Evolutionary conservation across 2,113 vertebrate genomes (phyloP), one percentile per base, ranked within the genome.

Genomic region (Eptesicus fuscus): DNA sequence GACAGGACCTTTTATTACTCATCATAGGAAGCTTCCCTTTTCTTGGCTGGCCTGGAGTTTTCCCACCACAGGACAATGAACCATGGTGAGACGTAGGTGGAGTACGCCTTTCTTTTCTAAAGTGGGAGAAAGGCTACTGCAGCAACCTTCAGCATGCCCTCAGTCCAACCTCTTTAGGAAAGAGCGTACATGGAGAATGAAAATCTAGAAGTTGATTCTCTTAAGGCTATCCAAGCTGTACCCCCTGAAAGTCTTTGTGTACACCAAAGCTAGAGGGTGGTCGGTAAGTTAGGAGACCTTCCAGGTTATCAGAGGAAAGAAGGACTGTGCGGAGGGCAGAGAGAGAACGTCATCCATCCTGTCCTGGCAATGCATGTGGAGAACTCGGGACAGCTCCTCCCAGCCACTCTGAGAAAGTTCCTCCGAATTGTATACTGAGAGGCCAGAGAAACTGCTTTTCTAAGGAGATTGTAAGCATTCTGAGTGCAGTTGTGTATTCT

Each of bases 331-430:
- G 9, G 32, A 85, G 23, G 28, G 12, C 7, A n/a, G 63, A 7
- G 63, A 37, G 32, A 82, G 22, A 8, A 5, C 25, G 14, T 47
- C 22, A 30, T 4, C 5, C 16, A 9, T 47, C 37, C 4, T 9
- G 35, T 1, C 20, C 47, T 30, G 3, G 17, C 14, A 12, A 35
- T 17, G 1, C 11, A 32, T 17, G 1, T 9, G 7, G 0, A 2
- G 23, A 9, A n/a, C 22, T 61, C 30, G n/a, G 42, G 30, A 44
- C 78, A 37, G 8, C 30, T 30, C 9, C 63, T 40, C 11, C 71
- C 2, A 5, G 30, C 10, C 28, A 9, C 65, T 49, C 85, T 22
- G 49, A 37, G 49, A 47, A 65, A 0, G 8, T 56, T 77, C 40
- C 77, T 35, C 37, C 35, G 20, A 47, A 18, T 28, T 20, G 4